Evolutionary conservation across 2,888 invertebrate genomes (phyloP), one percentile per base, ranked within the genome.

Genomic region (Anagyrus pseudococci): DNA sequence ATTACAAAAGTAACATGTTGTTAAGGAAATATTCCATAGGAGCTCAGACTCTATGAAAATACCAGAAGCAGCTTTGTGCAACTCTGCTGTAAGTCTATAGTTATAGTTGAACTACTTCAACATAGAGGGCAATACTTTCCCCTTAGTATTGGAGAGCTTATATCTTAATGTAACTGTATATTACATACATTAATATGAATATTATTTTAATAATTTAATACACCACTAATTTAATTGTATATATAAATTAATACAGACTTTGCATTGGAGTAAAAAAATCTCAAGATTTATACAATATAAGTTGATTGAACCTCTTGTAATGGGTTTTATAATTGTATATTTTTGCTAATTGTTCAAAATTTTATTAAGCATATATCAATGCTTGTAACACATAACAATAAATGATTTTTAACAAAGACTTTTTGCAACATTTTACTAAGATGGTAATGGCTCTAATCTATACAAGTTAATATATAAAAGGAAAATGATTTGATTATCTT

Each of bases 61-160:
- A 59, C 56, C n/a, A 55, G 20, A 58, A 50, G 17, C 44, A 47
- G 52, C 57, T 60, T 46, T 56, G 53, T 57, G 55, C 43, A 62
- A 49, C 49, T 62, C 26, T 66, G 52, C 60, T 59, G 54, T 59
- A 44, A 62, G 33, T 4, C 22, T 54, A 47, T 59, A 62, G 62
- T 66, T 66, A 47, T 62, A 66, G 66, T 66, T 66, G 23, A 7
- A 59, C 62, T 66, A 60, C 62, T 66, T 66, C 59, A 66, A 66
- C 46, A 57, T 20, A 66, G 66, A 62, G 66, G 66, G 66, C 66
- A 56, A 62, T 66, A 62, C 62, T 66, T 62, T 60, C 62, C 22
- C 33, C 29, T 15, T 37, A 37, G 4, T n/a, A n/a, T n/a, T n/a
- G n/a, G n/a, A n/a, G n/a, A 15, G 6, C 15, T 25, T 50, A 20